Base-by-base conservation (phyloP, 2,113 vertebrate genomes). In the Strix uralensis region DNA sequence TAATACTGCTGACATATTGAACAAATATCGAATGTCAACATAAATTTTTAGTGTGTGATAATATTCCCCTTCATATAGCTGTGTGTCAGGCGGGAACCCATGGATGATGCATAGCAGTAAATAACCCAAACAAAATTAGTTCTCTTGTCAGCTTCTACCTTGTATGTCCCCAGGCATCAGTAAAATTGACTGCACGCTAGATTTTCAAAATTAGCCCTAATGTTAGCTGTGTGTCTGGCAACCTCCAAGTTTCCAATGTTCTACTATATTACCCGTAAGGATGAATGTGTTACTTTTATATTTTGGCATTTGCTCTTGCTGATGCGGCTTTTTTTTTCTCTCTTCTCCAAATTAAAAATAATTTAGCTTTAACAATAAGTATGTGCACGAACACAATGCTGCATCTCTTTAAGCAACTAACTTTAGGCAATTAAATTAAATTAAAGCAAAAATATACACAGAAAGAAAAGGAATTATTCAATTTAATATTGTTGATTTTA, bases 141-240 rank as follows among this genome's bases (percentile, higher is more conserved):
- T 99, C 98, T 99, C 98, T 98, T 99, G 99, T 99, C 99, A 99
- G 98, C 98, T 98, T 98, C 98, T 99, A 99, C 99, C 99, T 99
- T 99, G 99, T 98, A 98, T 98, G 97, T 98, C 98, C 99, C 98
- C 95, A 98, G 99, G 99, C 99, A 99, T 98, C 98, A 98, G 98
- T 98, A 99, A 99, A 99, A 99, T 99, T 99, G 99, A 99, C 99
- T 99, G 99, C 99, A 99, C 98, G 98, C 99, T 99, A 98, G 98
- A 99, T 99, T 99, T 99, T 99, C 98, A 99, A 99, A 99, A 99
- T 99, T 99, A 99, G 99, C 98, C 98, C 99, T 99, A 99, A 99
- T 99, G 99, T 99, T 99, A 98, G 98, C 98, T 98, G 97, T 98
- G 98, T 98, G 98, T 98, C 98, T 99, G 99, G 99, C 98, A 99